Conservation (phyloP, 2,888 invertebrate genomes). For the Pomacea canaliculata region DNA sequence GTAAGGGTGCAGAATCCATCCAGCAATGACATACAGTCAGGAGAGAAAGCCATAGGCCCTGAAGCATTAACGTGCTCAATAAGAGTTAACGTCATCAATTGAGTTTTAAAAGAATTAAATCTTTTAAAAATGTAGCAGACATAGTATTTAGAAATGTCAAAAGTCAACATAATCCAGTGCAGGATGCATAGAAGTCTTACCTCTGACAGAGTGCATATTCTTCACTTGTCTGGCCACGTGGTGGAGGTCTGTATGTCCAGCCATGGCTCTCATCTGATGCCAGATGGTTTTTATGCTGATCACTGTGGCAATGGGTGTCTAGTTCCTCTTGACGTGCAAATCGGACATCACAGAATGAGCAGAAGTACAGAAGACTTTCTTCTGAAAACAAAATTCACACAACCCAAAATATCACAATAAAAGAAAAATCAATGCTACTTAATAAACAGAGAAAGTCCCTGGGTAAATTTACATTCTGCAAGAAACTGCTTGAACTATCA, state of each 20-base stretch:
- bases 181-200: conserved; percentile 63
- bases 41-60: no score
- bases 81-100: no score
- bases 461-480: not conserved
- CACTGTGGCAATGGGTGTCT: conserved; percentile 62
- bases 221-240: conserved; percentile 78
- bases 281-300: conserved; percentile 76
- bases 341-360: conserved; percentile 53
- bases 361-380: conserved; percentile 13
- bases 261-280: conserved; percentile 76
- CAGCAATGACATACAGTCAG: no score
- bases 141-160: no score
- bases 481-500: conserved; percentile 12
- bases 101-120: no score
- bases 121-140: no score
- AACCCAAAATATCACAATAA: no score
- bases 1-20: no score
- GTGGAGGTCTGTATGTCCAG: conserved; percentile 77
- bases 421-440: no score
- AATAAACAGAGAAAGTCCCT: no score
- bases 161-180: no score
- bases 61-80: no score
- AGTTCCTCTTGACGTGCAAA: conserved; percentile 56
- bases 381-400: not conserved
- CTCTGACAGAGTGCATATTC: conserved; percentile 78